phyloP scores from a whole-genome alignment of 2,797 vertebrate genomes.

The Ceyx erithaca region DNA sequence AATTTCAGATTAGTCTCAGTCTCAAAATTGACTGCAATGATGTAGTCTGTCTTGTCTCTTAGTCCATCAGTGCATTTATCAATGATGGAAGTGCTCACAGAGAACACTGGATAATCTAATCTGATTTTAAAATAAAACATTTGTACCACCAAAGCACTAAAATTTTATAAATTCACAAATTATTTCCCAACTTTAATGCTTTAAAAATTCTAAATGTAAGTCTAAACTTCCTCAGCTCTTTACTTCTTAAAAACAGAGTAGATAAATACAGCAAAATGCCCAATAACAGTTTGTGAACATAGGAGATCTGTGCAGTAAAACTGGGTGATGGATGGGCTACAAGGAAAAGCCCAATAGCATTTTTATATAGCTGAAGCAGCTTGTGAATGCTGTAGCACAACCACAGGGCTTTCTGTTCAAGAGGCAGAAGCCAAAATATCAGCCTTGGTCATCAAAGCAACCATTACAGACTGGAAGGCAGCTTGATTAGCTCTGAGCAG shows the following conservation, averaged over 20 bases:
- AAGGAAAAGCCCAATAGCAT: not conserved
- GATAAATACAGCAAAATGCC: not conserved
- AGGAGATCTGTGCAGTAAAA: not conserved
- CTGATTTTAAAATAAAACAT: constrained; percentile 18
- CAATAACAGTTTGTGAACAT: not conserved
- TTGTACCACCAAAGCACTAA: not conserved
- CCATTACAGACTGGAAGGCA: not conserved
- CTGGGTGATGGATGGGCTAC: not conserved
- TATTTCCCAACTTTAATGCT: not conserved
- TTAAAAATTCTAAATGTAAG: constrained; percentile 9
- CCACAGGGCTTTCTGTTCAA: not conserved
- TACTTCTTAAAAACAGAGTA: not conserved
- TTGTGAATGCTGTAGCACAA: not conserved
- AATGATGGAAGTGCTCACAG: not conserved
- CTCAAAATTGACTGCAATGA: not conserved
- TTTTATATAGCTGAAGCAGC: not conserved
- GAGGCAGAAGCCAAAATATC: not conserved
- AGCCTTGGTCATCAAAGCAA: not conserved
- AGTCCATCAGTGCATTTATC: not conserved
- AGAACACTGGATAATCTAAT: not conserved
- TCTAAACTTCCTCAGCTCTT: not conserved
- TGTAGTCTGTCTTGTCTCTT: not conserved
- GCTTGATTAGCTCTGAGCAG: not conserved
- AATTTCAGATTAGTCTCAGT: not conserved
- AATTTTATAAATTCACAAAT: constrained; percentile 18